These are phyloP conservation scores for Anthoptus insignis DNA, from an alignment of 2,888 invertebrate species.

Conservation along the genomic window DNA sequence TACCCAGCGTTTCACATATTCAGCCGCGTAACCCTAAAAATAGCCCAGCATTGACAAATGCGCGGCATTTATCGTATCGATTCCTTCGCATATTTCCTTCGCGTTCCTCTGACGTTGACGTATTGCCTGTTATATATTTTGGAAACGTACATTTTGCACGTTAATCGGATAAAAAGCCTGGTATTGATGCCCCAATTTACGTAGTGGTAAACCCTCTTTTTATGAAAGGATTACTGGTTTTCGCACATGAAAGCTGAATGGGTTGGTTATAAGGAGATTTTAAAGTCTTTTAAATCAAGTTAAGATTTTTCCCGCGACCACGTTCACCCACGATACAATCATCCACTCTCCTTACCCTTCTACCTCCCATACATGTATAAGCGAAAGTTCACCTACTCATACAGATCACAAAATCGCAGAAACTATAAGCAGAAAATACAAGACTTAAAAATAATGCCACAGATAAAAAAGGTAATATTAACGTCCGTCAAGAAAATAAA, in stretches of 20 bases:
- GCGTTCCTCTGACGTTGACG: slow-evolving; percentile 61
- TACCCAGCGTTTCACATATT: not conserved
- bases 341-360: too few relatives aligned
- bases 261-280: not conserved
- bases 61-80: slow-evolving; percentile 63
- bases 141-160: slow-evolving; percentile 59
- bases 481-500: too few relatives aligned
- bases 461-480: too few relatives aligned
- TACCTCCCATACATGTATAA: too few relatives aligned
- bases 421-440: too few relatives aligned
- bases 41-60: slow-evolving; percentile 58
- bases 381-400: too few relatives aligned
- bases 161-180: slow-evolving; percentile 70
- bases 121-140: slow-evolving; percentile 60
- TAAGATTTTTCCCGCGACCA: too few relatives aligned
- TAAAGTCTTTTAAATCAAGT: not conserved
- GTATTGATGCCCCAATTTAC: slow-evolving; percentile 49
- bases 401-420: too few relatives aligned
- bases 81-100: slow-evolving; percentile 61
- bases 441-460: too few relatives aligned
- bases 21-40: not conserved
- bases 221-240: slow-evolving; percentile 12
- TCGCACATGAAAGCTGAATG: not conserved
- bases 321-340: too few relatives aligned
- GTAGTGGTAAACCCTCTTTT: slow-evolving; percentile 4